phyloP scores from a whole-genome alignment of 2,888 invertebrate species.

The Salpingus planirostris region DNA sequence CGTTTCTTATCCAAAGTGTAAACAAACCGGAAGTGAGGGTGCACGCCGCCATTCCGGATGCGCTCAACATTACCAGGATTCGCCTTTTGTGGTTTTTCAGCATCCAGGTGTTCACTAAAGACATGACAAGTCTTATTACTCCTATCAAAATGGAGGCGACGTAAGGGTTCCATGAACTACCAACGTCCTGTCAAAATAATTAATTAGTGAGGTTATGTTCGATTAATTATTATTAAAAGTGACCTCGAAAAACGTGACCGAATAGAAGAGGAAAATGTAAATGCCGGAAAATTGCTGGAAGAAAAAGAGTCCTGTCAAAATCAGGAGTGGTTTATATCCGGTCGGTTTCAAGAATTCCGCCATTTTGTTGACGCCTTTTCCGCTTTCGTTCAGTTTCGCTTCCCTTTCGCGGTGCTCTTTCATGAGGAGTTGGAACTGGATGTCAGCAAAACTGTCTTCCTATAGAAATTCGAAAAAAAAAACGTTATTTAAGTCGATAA shows the following conservation, averaged over 20 bases:
- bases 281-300: neutral
- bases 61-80: slow-evolving; percentile 45
- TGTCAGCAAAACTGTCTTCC: too few relatives aligned
- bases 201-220: too few relatives aligned
- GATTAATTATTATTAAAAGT: too few relatives aligned
- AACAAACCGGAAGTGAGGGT: slow-evolving; percentile 49
- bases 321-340: neutral
- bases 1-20: slow-evolving; percentile 43
- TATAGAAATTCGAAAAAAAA: neutral
- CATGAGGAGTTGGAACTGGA: too few relatives aligned
- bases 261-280: neutral
- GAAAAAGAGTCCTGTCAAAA: neutral
- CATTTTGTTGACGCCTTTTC: neutral
- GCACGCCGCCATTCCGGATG: slow-evolving; percentile 47
- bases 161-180: slow-evolving; percentile 45
- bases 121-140: slow-evolving; percentile 48
- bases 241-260: neutral
- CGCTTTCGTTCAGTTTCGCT: too few relatives aligned
- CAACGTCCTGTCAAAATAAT: slow-evolving; percentile 40
- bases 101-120: slow-evolving; percentile 49
- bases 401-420: too few relatives aligned
- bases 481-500: too few relatives aligned
- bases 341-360: neutral
- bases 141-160: slow-evolving; percentile 50
- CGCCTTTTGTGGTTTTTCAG: slow-evolving; percentile 46